Base-by-base conservation (phyloP, 2,797 vertebrate species). In the Aeoliscus strigatus region DNA sequence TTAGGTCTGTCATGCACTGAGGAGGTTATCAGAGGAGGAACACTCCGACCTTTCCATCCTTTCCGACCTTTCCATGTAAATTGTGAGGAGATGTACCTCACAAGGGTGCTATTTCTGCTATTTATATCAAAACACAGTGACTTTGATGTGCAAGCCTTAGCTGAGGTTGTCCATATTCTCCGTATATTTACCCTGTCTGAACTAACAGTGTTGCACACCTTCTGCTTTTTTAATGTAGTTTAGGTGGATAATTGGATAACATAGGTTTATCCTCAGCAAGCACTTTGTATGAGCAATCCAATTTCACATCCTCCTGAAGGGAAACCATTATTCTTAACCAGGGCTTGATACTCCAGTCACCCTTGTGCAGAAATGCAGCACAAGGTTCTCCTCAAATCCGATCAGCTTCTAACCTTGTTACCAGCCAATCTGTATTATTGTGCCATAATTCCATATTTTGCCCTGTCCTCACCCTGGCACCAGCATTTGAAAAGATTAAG, bases 261-360 rank as follows among this genome's bases (percentile, higher is more conserved):
- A 88, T 79, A 84, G 86, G 86, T 88, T 89, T 89, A 88, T 89
- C 86, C 86, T 82, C 85, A 67, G 86, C 85, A 86, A 88, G 88
- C 87, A 88, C 83, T 89, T 88, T 89, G 84, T 89, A 87, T 89
- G 83, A 88, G 87, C 85, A 89, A 90, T 90, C 87, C 86, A 89
- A 89, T 90, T 90, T 88, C 88, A 87, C 85, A 88, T 89, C 80
- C 82, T 86, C 80, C 83, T 86, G 83, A 88, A 87, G 86, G 86
- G 76, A 87, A 87, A 72, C 86, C 85, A 89, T 89, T 89, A 88
- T 88, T 87, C 87, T 87, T 83, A 86, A 86, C 83, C 80, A 83
- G 86, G 79, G 83, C 81, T 82, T 80, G 82, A 87, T 86, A 81
- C 83, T 83, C 74, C 77, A 79, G 77, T 88, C 87, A 89, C 86